phyloP scores from a whole-genome alignment of 2,797 vertebrate genomes.

The Rhinophrynus dorsalis region DNA sequence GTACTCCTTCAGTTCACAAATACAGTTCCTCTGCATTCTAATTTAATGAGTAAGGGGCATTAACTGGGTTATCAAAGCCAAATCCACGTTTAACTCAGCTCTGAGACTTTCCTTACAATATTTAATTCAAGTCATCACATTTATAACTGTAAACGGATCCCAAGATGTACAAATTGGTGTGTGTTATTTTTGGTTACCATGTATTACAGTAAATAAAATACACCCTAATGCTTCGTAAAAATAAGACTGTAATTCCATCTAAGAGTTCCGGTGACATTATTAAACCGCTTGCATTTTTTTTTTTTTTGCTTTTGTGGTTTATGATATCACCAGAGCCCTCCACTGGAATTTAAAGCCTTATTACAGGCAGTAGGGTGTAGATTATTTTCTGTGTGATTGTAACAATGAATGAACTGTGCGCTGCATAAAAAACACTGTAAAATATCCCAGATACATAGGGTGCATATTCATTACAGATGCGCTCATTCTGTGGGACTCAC shows the following conservation, averaged over 20 bases:
- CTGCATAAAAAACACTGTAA: slow-evolving; percentile 29
- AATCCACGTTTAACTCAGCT: not conserved
- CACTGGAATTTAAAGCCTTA: slow-evolving; percentile 54
- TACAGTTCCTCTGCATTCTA: not conserved
- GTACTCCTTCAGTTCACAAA: not conserved
- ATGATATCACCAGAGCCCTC: slow-evolving; percentile 58
- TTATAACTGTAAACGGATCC: slow-evolving; percentile 26
- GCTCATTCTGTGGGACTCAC: slow-evolving; percentile 31
- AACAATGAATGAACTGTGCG: slow-evolving; percentile 30
- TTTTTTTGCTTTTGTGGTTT: slow-evolving; percentile 57
- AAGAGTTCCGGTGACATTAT: slow-evolving; percentile 65
- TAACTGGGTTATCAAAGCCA: slow-evolving; percentile 4
- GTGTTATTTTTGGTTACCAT: slow-evolving; percentile 55
- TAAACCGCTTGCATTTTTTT: slow-evolving; percentile 56
- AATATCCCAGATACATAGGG: slow-evolving; percentile 25
- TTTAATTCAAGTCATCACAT: slow-evolving; percentile 20
- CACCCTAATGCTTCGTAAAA: slow-evolving; percentile 55
- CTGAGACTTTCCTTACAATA: slow-evolving; percentile 24
- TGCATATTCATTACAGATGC: slow-evolving; percentile 37
- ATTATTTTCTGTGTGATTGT: slow-evolving; percentile 47
- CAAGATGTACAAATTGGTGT: slow-evolving; percentile 38
- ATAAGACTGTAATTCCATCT: slow-evolving; percentile 64
- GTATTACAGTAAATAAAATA: slow-evolving; percentile 69
- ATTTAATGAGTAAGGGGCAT: slow-evolving; percentile 12
- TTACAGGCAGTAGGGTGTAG: slow-evolving; percentile 50